Base-by-base conservation (phyloP, 2,888 invertebrate species). In the Sycophila texana region DNA sequence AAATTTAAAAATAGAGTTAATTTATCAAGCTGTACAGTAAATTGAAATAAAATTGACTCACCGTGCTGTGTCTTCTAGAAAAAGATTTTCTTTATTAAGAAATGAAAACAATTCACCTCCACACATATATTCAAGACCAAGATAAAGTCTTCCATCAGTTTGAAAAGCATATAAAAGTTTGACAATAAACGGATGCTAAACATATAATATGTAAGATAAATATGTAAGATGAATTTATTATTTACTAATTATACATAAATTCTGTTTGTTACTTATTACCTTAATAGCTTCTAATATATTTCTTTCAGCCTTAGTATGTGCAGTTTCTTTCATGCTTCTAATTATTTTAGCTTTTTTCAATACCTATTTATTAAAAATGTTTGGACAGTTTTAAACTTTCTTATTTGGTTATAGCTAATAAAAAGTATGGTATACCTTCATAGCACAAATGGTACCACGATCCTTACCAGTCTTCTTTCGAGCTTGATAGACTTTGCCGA, bases 101-200 rank as follows among this genome's bases (percentile, higher is more conserved):
- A 95, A 92, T 94, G 94, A 86, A 95, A 95, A 55, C 95, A 90
- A 39, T 87, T 95, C 95, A 47, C 95, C 95, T 1, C 95, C 95
- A 84, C 93, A 93, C 84, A 95, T 91, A 87, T 95, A 95, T 87
- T 95, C 95, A 83, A 95, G 90, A 82, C 95, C 95, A 77, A 95
- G 91, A 88, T 95, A 95, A 53, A 95, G 89, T 88, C 95, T 94
- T 13, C 94, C 94, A 68, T 93, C 94, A 18, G 95, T 95, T 92
- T 95, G 95, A 89, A 95, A 95, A 68, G 95, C 95, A 88, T 95
- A 95, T 83, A 93, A 93, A 82, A 95, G 91, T 89, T 95, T 95
- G 72, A 95, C 95, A 83, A 95, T 94, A 88, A 95, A 95, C 13
- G 95, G 95, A 88, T 95, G 94, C 93, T 95, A 83, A 83, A 83